Conservation (phyloP, 2,888 invertebrate species). For the Agapostemon virescens region DNA sequence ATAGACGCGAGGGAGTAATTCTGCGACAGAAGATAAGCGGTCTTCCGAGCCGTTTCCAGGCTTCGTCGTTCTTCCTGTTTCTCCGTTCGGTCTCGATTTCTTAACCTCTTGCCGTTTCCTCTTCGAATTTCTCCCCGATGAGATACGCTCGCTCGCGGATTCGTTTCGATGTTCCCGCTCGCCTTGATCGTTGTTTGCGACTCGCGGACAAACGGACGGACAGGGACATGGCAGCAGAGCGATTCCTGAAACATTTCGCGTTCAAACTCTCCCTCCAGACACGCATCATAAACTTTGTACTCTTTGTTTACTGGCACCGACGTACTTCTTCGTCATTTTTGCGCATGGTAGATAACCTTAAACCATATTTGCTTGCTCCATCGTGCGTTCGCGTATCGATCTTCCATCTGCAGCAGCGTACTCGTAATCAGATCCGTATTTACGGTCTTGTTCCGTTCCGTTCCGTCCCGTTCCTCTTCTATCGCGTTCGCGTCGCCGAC, state of each 20-base stretch:
- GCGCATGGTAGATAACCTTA: slow-evolving; percentile 48
- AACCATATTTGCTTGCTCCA: slow-evolving; percentile 14
- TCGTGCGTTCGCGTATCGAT: slow-evolving; percentile 28
- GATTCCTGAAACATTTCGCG: slow-evolving; percentile 11
- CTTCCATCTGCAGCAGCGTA: neutral
- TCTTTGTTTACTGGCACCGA: slow-evolving; percentile 43
- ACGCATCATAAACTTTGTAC: slow-evolving; percentile 49
- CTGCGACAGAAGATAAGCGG: slow-evolving; percentile 68
- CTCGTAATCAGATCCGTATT: neutral
- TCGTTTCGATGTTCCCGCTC: neutral
- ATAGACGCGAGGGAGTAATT: slow-evolving; percentile 75
- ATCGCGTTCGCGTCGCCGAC: neutral
- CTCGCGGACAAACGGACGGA: neutral
- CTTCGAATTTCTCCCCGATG: neutral
- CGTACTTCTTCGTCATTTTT: slow-evolving; percentile 42
- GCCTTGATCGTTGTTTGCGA: neutral
- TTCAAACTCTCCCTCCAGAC: neutral
- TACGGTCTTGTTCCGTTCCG: slow-evolving; percentile 1
- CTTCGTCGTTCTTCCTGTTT: slow-evolving; percentile 40
- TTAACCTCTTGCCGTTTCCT: neutral
- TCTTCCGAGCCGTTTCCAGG: slow-evolving; percentile 22
- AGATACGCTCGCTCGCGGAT: neutral
- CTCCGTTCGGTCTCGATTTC: slow-evolving; percentile 12
- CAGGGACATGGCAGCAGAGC: neutral
- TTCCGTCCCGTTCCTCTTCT: too few relatives aligned